A percentile compares a stretch with the other conserved stretches of the same genome.
Evolutionary conservation across 2,113 vertebrate genomes (phyloP).

Genomic region (Macaca mulatta): DNA sequence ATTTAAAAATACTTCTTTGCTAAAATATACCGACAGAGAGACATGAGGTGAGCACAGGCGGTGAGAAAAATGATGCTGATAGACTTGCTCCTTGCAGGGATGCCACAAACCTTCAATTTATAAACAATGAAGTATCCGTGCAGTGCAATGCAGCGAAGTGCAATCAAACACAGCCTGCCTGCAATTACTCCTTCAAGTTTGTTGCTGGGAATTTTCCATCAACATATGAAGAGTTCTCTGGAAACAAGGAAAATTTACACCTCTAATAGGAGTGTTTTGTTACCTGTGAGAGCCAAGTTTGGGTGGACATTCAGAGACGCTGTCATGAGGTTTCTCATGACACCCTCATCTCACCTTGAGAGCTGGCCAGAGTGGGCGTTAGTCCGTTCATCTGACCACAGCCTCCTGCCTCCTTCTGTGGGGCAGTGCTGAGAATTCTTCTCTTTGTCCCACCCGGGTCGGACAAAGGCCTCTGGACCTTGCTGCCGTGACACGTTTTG

Average conservation of each 20-base stretch:
- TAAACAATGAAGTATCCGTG: background rate
- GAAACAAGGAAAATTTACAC: background rate
- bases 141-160: background rate
- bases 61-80: background rate
- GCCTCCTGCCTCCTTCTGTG: background rate
- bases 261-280: background rate
- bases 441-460: background rate
- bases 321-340: background rate
- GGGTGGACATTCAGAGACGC: background rate
- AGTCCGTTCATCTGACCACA: background rate
- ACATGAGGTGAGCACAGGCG: background rate
- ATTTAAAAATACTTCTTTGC: background rate
- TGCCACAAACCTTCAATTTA: background rate
- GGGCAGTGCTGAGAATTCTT: background rate
- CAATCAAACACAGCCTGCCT: background rate
- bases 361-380: background rate
- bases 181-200: background rate
- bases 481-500: background rate
- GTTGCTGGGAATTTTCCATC: background rate
- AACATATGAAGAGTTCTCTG: background rate
- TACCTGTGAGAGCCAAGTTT: background rate
- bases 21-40: background rate
- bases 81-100: background rate
- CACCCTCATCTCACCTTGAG: background rate
- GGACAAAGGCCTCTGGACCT: background rate